Conservation (phyloP, 1,140 invertebrate genomes). For the Eupristina koningsbergeri region DNA sequence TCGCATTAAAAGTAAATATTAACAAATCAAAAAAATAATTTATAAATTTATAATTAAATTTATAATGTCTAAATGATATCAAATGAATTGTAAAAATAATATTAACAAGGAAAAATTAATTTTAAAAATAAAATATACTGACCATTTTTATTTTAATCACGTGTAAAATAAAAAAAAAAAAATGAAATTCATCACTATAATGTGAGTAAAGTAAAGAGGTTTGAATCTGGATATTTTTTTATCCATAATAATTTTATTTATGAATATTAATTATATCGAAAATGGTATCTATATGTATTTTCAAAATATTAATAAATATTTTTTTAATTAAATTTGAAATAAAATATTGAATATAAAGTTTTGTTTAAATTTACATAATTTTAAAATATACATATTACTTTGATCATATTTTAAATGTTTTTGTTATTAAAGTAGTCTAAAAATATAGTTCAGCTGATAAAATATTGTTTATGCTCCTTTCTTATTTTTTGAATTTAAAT, state of each 20-base stretch:
- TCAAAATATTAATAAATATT: neutral
- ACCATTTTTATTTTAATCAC: no score
- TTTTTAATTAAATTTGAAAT: neutral
- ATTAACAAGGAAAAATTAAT: no score
- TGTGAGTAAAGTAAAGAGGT: no score
- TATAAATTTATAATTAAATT: neutral
- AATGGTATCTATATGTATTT: neutral
- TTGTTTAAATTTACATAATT: no score
- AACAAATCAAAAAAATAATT: neutral
- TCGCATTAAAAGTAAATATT: conserved; percentile 5
- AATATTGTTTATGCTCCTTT: neutral
- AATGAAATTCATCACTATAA: no score
- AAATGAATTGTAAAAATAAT: neutral
- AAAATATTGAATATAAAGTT: neutral
- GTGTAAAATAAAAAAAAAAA: no score
- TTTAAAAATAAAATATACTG: no score
- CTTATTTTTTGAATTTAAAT: neutral
- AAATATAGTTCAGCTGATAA: neutral
- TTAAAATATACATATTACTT: neutral
- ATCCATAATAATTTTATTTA: no score
- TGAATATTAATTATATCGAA: neutral
- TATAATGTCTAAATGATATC: neutral
- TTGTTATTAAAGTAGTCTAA: neutral
- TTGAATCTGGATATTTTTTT: no score
- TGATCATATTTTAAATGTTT: neutral